Evolutionary conservation across 2,113 vertebrate species (phyloP), one percentile per base, ranked within the genome.

Genomic region (Castor canadensis): DNA sequence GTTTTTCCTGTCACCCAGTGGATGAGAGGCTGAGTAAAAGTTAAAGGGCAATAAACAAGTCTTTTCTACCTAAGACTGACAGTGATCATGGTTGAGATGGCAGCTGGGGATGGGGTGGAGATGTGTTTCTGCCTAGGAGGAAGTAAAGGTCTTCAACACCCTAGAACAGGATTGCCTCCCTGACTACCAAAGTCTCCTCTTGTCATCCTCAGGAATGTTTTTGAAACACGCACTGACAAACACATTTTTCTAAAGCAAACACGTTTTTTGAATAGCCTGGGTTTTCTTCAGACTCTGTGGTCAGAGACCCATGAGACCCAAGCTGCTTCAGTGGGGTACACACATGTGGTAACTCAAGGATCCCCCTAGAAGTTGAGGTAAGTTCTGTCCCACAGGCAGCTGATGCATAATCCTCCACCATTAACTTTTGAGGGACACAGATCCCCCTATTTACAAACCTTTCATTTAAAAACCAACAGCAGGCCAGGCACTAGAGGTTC

Each of bases 401-500:
- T 81, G 28, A 72, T 6, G 30, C 45, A 79, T 64, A 56, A 73
- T 75, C 64, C 60, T 5, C 5, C 32, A 28, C 10, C 1, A 24
- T 38, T 54, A 64, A 6, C 84, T 62, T n/a, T 12, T 13, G n/a
- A 84, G 56, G n/a, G n/a, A 82, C 19, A 87, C 43, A 73, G 22
- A 52, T 1, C 22, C 26, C n/a, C 28, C 54, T 9, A 16, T 16
- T 35, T 45, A 9, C 15, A 64, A 88, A 22, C 9, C 15, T n/a
- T 69, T 91, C 32, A 2, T 49, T 88, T 49, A 26, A 60, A 77
- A 93, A 52, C 15, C 45, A 56, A 30, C 20, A 28, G n/a, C 6
- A 1, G 6, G 15, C 28, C 3, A 3, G 67, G 17, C 1, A 2
- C n/a, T n/a, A n/a, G n/a, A n/a, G n/a, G n/a, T n/a, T n/a, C n/a